Evolutionary conservation across 1,140 invertebrate genomes (phyloP), one percentile per base, ranked within the genome.

Genomic region (Hermatobates lingyangjiaoensis): DNA sequence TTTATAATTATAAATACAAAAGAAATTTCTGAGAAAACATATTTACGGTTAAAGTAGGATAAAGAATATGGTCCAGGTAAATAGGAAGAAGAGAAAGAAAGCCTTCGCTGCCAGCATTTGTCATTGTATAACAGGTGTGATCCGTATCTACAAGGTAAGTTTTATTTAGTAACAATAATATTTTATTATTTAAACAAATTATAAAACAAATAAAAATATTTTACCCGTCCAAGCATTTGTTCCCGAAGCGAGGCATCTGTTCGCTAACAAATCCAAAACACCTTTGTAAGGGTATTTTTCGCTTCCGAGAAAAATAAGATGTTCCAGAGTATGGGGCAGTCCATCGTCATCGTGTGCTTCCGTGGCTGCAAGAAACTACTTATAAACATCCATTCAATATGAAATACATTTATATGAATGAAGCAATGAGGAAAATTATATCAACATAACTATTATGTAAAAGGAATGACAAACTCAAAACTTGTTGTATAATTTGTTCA

Each of bases 341-440:
- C 90, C 90, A 73, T 93, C 87, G 68, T 93, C 85, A 68, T 89
- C 85, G 62, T 81, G 74, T 0, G 87, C 83, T 72, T 93, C 87
- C 14, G 90, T 94, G 20, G 81, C 88, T 91, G 60, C 55, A 71
- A 61, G 52, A 34, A 10, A 34, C 30, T 10, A 34, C 7, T 10
- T 34, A 34, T 10, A n/a, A n/a, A n/a, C n/a, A n/a, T n/a, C n/a
- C n/a, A n/a, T n/a, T n/a, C n/a, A n/a, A n/a, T n/a, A n/a, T n/a
- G n/a, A n/a, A n/a, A n/a, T n/a, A n/a, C n/a, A n/a, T n/a, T n/a
- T n/a, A n/a, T n/a, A n/a, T n/a, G n/a, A n/a, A n/a, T n/a, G n/a
- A n/a, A n/a, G n/a, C n/a, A n/a, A n/a, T n/a, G n/a, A n/a, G n/a
- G n/a, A n/a, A n/a, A n/a, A n/a, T n/a, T n/a, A n/a, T n/a, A n/a